Evolutionary conservation across 2,888 invertebrate species (phyloP).

Genomic region (Silvanus unidentatus): DNA sequence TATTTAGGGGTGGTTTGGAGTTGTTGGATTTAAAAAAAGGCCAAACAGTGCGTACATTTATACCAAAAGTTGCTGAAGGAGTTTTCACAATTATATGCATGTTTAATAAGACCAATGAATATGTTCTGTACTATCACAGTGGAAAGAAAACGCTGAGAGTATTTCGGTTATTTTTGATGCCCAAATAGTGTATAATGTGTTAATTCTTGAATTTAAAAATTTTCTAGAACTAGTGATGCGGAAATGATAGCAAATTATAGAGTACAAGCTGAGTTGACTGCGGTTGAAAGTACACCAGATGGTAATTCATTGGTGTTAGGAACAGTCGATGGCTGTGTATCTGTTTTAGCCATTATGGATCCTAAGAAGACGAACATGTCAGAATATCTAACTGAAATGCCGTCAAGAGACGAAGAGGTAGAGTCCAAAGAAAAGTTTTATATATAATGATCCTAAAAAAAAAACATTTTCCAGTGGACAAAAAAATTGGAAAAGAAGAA

Average conservation of each 20-base stretch:
- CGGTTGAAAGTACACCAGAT: conserved; percentile 78
- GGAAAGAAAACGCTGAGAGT: conserved; percentile 90
- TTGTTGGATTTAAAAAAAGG: conserved; percentile 88
- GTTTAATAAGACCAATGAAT: conserved; percentile 90
- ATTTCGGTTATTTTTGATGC: conserved; percentile 58
- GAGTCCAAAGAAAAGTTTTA: conserved; percentile 19
- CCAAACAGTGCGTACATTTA: conserved; percentile 79
- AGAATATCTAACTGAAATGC: conserved; percentile 59
- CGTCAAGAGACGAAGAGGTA: conserved; percentile 65
- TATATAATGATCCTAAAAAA: background rate
- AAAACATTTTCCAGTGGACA: conserved; percentile 55
- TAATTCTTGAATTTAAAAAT: background rate
- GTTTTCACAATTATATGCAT: conserved; percentile 93
- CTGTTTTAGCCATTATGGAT: conserved; percentile 75
- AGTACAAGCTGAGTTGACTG: conserved; percentile 83
- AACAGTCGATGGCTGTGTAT: conserved; percentile 89
- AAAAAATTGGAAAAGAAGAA: conserved; percentile 60
- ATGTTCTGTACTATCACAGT: conserved; percentile 95
- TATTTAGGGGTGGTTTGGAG: conserved; percentile 82
- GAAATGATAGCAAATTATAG: conserved; percentile 89
- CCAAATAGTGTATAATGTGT: background rate
- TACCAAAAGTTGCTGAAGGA: conserved; percentile 92
- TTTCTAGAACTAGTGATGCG: conserved; percentile 72
- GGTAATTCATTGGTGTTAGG: conserved; percentile 80
- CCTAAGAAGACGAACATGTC: conserved; percentile 59